A percentile compares a stretch with the other conserved stretches of the same genome.
phyloP scores from a whole-genome alignment of 2,797 vertebrate species.

The Galago senegalensis region DNA sequence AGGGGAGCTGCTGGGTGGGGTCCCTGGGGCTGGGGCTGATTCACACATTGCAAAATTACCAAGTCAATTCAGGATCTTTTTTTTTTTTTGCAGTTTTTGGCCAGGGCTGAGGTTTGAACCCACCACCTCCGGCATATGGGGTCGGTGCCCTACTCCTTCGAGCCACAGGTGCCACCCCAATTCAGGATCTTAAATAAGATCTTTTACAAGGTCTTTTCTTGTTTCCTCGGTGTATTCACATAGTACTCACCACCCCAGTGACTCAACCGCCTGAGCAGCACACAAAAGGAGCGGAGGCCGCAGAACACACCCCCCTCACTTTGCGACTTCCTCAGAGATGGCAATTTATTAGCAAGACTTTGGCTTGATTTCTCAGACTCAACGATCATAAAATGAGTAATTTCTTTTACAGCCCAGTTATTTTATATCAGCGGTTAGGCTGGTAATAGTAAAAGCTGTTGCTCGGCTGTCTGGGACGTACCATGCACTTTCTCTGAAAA shows the following conservation, averaged over 20 bases:
- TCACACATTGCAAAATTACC: not conserved
- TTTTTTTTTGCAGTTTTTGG: too few relatives aligned
- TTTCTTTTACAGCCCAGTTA: slow-evolving; percentile 74
- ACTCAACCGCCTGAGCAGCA: not conserved
- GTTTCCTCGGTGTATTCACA: not conserved
- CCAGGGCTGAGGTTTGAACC: too few relatives aligned
- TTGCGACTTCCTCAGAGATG: slow-evolving; percentile 37
- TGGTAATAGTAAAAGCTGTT: slow-evolving; percentile 42
- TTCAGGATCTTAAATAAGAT: slow-evolving; percentile 21
- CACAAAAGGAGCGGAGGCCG: not conserved
- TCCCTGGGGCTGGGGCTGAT: not conserved
- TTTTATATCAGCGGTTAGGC: slow-evolving; percentile 54
- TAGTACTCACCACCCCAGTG: not conserved
- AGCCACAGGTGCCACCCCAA: too few relatives aligned
- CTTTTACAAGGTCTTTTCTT: not conserved
- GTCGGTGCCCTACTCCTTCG: too few relatives aligned
- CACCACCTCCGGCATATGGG: too few relatives aligned
- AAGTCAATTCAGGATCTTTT: not conserved
- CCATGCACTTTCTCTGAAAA: not conserved
- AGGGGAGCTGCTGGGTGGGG: not conserved
- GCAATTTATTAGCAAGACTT: slow-evolving; percentile 81
- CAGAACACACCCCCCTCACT: not conserved
- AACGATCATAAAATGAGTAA: slow-evolving; percentile 75
- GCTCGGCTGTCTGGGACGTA: not conserved
- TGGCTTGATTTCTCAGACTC: slow-evolving; percentile 79